Conservation (phyloP, 2,888 invertebrate genomes). For the Netelia melanura region DNA sequence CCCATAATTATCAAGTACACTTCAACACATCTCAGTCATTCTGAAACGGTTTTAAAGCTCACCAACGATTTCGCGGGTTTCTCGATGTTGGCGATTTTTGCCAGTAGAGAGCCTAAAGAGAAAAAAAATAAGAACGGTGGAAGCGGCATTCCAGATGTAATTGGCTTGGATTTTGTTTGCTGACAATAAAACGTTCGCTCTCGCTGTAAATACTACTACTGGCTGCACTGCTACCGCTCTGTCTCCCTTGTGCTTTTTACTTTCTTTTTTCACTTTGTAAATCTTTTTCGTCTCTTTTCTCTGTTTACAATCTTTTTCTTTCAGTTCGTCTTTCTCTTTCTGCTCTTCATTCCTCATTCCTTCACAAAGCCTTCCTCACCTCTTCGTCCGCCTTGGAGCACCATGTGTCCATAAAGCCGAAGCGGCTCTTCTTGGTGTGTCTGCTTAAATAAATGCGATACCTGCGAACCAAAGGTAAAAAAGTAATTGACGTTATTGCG, state of each 20-base stretch:
- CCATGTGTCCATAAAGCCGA: conserved; percentile 36
- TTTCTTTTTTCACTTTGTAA: conserved; percentile 24
- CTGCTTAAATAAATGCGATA: conserved; percentile 73
- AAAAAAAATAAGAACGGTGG: background rate
- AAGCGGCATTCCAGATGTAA: conserved; percentile 77
- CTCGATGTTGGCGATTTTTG: conserved; percentile 49
- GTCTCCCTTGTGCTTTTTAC: conserved; percentile 50
- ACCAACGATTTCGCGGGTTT: conserved; percentile 24
- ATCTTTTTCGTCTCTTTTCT: conserved; percentile 65
- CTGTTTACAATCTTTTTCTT: conserved; percentile 54
- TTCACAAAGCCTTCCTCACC: conserved; percentile 13
- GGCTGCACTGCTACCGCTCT: conserved; percentile 56
- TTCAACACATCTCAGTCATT: background rate
- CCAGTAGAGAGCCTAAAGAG: background rate
- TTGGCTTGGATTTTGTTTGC: conserved; percentile 81
- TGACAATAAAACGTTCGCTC: conserved; percentile 76
- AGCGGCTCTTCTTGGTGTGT: conserved; percentile 27
- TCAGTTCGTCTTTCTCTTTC: conserved; percentile 29
- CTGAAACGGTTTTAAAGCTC: background rate
- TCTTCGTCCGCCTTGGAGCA: conserved; percentile 36
- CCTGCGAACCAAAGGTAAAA: conserved; percentile 72
- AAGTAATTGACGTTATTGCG: conserved; percentile 79
- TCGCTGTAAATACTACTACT: conserved; percentile 71
- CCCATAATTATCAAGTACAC: background rate
- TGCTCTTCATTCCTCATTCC: conserved; percentile 23